Evolutionary conservation across 2,888 invertebrate genomes (phyloP).

Genomic region (Eupithecia exiguata): DNA sequence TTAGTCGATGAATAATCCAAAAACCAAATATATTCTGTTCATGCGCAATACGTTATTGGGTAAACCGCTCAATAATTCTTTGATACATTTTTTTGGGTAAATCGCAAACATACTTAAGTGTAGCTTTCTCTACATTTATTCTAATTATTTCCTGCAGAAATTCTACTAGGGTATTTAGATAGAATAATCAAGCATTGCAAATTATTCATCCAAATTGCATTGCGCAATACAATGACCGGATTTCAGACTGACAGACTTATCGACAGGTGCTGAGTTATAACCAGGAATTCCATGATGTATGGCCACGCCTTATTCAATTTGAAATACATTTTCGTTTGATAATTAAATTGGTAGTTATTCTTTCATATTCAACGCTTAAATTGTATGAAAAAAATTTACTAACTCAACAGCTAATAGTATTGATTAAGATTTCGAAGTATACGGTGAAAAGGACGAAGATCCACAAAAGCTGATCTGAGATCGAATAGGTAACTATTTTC

Average conservation of each 20-base stretch:
- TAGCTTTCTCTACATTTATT: background rate
- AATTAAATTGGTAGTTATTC: background rate
- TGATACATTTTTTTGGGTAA: background rate
- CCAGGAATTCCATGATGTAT: conserved; percentile 37
- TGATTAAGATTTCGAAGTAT: background rate
- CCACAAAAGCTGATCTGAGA: background rate
- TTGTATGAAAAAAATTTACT: background rate
- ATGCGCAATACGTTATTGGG: background rate
- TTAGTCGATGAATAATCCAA: background rate
- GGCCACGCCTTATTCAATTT: conserved; percentile 38
- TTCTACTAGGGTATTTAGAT: background rate
- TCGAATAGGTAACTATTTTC: background rate
- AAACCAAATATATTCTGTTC: background rate
- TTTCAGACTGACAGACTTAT: conserved; percentile 30
- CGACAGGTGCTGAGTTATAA: conserved; percentile 41
- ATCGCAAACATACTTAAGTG: background rate
- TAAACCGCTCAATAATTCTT: background rate
- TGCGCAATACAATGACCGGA: conserved; percentile 31
- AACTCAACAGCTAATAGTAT: background rate
- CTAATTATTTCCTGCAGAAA: background rate
- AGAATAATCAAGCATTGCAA: conserved; percentile 16
- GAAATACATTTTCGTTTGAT: background rate
- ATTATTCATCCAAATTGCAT: conserved; percentile 47
- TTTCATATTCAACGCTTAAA: background rate
- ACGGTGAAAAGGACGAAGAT: background rate